Base-by-base conservation (phyloP, 2,113 vertebrate genomes). In the Gallinago undulata region DNA sequence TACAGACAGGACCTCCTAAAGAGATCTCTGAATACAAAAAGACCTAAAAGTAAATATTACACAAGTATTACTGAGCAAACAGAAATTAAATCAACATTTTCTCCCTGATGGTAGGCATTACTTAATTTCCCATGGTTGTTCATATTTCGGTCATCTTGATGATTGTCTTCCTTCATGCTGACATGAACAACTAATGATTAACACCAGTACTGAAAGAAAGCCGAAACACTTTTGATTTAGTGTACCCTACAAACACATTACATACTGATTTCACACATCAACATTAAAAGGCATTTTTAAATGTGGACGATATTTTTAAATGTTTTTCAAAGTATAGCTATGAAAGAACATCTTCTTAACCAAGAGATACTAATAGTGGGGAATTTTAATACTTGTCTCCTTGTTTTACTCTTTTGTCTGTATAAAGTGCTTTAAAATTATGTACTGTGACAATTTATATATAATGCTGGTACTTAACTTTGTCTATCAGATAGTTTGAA, bases 61-160 rank as follows among this genome's bases (percentile, higher is more conserved):
- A 39, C 13, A 35, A 93, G 7, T 78, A 81, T 72, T 81, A 89
- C 28, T 72, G 85, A 95, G 84, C 23, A 97, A 97, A 90, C 59
- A 50, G 72, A 96, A 97, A 97, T 96, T 80, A 97, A 97, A 91
- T 33, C 51, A 91, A 50, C 31, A 39, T 60, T 56, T 85, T 23
- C 21, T 69, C 51, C 55, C 56, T 93, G 69, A 67, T 56, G 57
- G 33, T 11, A 90, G 72, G 66, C 37, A 92, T 85, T 89, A 57
- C 33, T 27, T 69, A 68, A 75, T 83, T 80, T 22, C 30, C 28
- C 18, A 56, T 31, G 30, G 69, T 62, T 17, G 41, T 66, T 21
- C 31, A 37, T 41, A 68, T 33, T 93, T 96, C 77, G 82, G 31
- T 91, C 31, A 80, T 73, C 41, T 79, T 83, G 50, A 84, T 90